Evolutionary conservation across 2,797 vertebrate species (phyloP).

Genomic region (Eupleurogrammus muticus): DNA sequence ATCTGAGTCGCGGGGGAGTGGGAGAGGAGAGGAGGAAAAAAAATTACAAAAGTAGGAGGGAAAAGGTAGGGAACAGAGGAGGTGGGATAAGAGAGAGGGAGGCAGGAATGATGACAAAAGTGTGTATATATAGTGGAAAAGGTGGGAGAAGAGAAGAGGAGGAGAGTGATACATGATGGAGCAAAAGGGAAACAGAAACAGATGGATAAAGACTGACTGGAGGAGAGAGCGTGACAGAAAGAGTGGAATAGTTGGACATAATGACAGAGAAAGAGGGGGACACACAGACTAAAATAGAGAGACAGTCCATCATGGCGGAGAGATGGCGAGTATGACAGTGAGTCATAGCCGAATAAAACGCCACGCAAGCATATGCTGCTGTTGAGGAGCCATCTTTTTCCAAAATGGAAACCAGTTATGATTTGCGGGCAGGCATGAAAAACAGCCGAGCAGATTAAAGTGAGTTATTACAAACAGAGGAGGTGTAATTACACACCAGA

Average conservation of each 20-base stretch:
- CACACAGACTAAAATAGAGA: slow-evolving; percentile 52
- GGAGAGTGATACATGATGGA: slow-evolving; percentile 27
- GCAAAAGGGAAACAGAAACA: slow-evolving; percentile 34
- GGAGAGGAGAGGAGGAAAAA: slow-evolving; percentile 31
- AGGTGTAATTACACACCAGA: slow-evolving; percentile 58
- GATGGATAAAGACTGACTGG: slow-evolving; percentile 27
- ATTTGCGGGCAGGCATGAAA: slow-evolving; percentile 45
- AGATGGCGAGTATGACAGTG: slow-evolving; percentile 59
- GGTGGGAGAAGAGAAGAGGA: slow-evolving; percentile 47
- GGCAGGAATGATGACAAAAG: slow-evolving; percentile 56
- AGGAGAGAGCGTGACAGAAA: slow-evolving; percentile 47
- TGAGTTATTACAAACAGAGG: slow-evolving; percentile 61
- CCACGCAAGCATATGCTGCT: slow-evolving; percentile 73
- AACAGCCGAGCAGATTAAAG: slow-evolving; percentile 41
- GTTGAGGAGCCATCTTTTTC: slow-evolving; percentile 70
- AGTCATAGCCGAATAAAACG: slow-evolving; percentile 76
- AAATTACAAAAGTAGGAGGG: slow-evolving; percentile 39
- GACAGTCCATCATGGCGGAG: slow-evolving; percentile 55
- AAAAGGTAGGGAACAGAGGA: slow-evolving; percentile 56
- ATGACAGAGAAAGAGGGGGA: slow-evolving; percentile 54
- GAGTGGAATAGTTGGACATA: slow-evolving; percentile 41
- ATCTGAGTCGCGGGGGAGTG: slow-evolving; percentile 57
- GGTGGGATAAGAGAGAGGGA: slow-evolving; percentile 49
- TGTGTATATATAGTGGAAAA: slow-evolving; percentile 50
- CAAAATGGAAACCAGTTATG: slow-evolving; percentile 74